These are phyloP conservation scores for Episyrphus balteatus DNA, from an alignment of 1,140 invertebrate genomes.

Conservation along the genomic window DNA sequence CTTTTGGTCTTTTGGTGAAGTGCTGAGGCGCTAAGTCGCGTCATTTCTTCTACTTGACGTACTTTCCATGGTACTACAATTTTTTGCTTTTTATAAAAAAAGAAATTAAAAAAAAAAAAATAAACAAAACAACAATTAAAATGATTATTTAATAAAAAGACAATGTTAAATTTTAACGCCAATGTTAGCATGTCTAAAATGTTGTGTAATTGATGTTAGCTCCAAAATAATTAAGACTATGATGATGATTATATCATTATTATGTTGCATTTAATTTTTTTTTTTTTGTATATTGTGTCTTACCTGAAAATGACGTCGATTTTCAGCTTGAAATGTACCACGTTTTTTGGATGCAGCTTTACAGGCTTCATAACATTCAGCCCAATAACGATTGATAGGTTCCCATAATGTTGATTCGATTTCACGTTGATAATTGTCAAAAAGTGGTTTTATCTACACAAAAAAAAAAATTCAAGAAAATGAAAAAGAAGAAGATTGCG, in stretches of 20 bases:
- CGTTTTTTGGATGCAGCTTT: constrained; percentile 47
- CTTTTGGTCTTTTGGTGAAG: constrained; percentile 41
- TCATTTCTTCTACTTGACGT: constrained; percentile 41
- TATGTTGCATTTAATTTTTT: not conserved
- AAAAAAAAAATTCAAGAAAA: constrained; percentile 13
- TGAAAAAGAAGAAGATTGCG: constrained; percentile 1
- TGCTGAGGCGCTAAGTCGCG: constrained; percentile 39
- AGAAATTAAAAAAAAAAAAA: no score
- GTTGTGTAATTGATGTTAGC: not conserved
- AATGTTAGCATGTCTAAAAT: not conserved
- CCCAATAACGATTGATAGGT: constrained; percentile 47
- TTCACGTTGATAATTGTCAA: constrained; percentile 38
- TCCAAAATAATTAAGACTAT: constrained; percentile 1
- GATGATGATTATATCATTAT: constrained; percentile 1
- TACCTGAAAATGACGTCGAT: constrained; percentile 49
- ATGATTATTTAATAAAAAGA: not conserved
- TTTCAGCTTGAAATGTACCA: constrained; percentile 45
- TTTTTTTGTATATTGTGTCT: constrained; percentile 1
- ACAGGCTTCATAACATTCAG: constrained; percentile 46
- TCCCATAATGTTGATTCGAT: constrained; percentile 40
- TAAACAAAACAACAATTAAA: no score
- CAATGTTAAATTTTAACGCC: not conserved
- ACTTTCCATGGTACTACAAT: constrained; percentile 43
- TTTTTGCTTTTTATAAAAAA: constrained; percentile 35
- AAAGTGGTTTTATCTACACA: constrained; percentile 39